These are phyloP conservation scores for Meteorus cinctellus DNA, from an alignment of 2,888 invertebrate genomes.

Conservation along the genomic window DNA sequence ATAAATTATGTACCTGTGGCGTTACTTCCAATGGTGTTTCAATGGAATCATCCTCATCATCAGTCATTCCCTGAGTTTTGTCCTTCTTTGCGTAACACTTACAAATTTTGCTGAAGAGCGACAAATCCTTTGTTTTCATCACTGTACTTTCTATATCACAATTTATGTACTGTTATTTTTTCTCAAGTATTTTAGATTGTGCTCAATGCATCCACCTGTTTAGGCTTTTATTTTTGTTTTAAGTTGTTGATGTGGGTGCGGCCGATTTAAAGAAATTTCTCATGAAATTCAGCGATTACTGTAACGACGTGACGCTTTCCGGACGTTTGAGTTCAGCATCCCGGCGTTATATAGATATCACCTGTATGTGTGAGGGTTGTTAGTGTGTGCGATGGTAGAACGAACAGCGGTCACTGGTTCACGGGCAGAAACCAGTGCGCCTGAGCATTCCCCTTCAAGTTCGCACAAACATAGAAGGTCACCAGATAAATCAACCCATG, in stretches of 20 bases:
- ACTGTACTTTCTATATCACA: slow-evolving; percentile 31
- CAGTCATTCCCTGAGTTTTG: slow-evolving; percentile 44
- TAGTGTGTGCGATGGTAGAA: slow-evolving; percentile 6
- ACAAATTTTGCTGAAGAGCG: slow-evolving; percentile 63
- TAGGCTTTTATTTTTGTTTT: neutral
- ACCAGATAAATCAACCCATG: slow-evolving; percentile 18
- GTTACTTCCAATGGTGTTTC: slow-evolving; percentile 46
- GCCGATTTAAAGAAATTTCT: neutral
- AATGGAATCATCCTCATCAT: slow-evolving; percentile 48
- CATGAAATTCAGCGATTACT: slow-evolving; percentile 1
- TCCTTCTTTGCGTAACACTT: slow-evolving; percentile 61
- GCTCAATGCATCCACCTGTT: neutral
- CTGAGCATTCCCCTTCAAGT: slow-evolving; percentile 50
- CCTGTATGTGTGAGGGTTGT: slow-evolving; percentile 48
- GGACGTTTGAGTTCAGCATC: slow-evolving; percentile 44
- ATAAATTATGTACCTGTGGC: slow-evolving; percentile 53
- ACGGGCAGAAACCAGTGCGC: slow-evolving; percentile 49
- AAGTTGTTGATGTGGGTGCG: neutral
- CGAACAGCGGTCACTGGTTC: slow-evolving; percentile 49
- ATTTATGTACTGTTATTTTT: neutral
- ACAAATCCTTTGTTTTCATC: slow-evolving; percentile 65
- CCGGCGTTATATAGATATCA: slow-evolving; percentile 34
- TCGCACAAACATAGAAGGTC: slow-evolving; percentile 45
- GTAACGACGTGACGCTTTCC: slow-evolving; percentile 31
- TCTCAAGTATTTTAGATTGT: neutral